These are phyloP conservation scores for Phymorhynchus buccinoides DNA, from an alignment of 1,140 invertebrate species.

Conservation along the genomic window DNA sequence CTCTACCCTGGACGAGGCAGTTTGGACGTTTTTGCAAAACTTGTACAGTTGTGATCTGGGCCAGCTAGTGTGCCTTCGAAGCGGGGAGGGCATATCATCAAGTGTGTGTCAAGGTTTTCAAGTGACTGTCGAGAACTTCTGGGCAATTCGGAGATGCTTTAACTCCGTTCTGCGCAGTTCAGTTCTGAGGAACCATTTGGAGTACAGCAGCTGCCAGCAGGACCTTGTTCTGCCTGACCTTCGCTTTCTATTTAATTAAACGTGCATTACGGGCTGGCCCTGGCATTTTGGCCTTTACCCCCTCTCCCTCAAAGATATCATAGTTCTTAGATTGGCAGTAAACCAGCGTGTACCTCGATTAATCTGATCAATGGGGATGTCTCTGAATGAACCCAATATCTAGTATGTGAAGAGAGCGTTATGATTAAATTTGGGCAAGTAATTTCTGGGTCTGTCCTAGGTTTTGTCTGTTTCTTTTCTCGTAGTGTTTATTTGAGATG, in stretches of 20 bases:
- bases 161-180: not conserved
- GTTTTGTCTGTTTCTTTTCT: no score
- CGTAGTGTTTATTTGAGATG: no score
- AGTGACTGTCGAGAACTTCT: not conserved
- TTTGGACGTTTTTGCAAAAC: constrained; percentile 18
- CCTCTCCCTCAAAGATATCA: not conserved
- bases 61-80: constrained; percentile 14
- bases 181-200: not conserved
- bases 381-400: not conserved
- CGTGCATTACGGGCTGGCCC: not conserved
- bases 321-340: constrained; percentile 1
- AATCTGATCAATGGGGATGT: constrained; percentile 1
- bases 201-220: not conserved
- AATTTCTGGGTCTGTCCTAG: no score
- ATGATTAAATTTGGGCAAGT: no score
- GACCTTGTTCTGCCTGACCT: not conserved
- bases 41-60: constrained; percentile 19
- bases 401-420: not conserved
- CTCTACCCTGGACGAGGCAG: not conserved
- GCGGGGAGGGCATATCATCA: not conserved
- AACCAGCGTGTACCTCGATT: not conserved
- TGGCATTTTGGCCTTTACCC: constrained; percentile 2
- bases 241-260: not conserved
- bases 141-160: not conserved
- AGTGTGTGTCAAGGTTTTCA: not conserved